Percentiles rank a stretch among this genome's conserved stretches.
Conservation (phyloP, 1,140 invertebrate genomes). For the Bombus affinis region DNA sequence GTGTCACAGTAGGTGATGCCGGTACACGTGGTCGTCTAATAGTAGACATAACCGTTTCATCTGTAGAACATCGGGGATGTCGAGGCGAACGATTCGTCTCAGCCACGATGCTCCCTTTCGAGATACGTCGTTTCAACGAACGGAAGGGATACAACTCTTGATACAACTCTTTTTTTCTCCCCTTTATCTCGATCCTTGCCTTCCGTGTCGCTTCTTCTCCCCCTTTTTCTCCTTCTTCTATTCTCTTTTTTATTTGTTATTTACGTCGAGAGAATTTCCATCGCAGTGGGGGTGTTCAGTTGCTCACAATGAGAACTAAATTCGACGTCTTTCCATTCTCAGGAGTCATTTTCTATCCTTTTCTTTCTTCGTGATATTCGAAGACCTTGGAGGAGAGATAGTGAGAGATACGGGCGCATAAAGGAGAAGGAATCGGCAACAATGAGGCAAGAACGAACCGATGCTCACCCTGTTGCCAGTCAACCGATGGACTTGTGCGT, state of each 20-base stretch:
- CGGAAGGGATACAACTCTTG: slow-evolving; percentile 35
- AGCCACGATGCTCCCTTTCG: slow-evolving; percentile 37
- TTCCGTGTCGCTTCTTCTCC: neutral
- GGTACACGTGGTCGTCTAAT: slow-evolving; percentile 3
- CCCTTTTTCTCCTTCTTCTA: neutral
- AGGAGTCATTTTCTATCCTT: neutral
- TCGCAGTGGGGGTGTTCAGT: slow-evolving; percentile 61
- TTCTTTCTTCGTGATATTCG: neutral
- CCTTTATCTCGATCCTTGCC: neutral
- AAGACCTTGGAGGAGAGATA: slow-evolving; percentile 41
- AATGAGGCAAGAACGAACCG: slow-evolving; percentile 72
- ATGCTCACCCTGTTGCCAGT: slow-evolving; percentile 63
- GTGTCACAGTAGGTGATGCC: neutral
- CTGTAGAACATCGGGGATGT: neutral
- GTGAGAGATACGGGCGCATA: slow-evolving; percentile 58
- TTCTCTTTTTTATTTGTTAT: slow-evolving; percentile 17
- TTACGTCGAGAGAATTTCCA: slow-evolving; percentile 39
- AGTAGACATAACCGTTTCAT: slow-evolving; percentile 26
- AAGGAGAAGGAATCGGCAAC: slow-evolving; percentile 71
- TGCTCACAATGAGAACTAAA: slow-evolving; percentile 65
- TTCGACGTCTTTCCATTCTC: slow-evolving; percentile 48
- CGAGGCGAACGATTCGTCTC: slow-evolving; percentile 50
- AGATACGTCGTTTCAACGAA: slow-evolving; percentile 14
- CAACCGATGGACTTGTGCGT: slow-evolving; percentile 58
- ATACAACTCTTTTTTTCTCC: neutral